Conservation (phyloP, 2,113 vertebrate genomes). For the Albula glossodonta region DNA sequence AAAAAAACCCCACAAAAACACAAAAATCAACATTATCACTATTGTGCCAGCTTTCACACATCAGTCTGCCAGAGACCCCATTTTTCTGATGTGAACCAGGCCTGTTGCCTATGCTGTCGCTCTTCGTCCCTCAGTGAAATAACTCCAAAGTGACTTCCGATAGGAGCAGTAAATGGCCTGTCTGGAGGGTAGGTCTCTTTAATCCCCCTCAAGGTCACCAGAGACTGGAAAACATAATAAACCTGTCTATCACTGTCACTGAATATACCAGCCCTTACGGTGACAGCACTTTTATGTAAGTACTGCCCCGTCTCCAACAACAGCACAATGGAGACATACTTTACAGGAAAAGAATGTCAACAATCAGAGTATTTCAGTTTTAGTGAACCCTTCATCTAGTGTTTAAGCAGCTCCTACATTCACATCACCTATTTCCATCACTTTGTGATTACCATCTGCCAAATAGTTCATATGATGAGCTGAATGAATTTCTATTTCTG, state of each 20-base stretch:
- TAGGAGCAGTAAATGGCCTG: conserved; percentile 41
- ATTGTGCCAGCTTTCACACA: neutral
- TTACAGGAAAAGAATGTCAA: neutral
- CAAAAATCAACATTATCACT: neutral
- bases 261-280: conserved; percentile 25
- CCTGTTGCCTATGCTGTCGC: conserved; percentile 30
- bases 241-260: conserved; percentile 45
- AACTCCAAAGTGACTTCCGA: conserved; percentile 11
- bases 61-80: neutral
- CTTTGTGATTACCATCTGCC: too few species aligned
- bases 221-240: conserved; percentile 55
- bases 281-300: conserved; percentile 62
- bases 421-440: too few species aligned
- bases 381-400: neutral
- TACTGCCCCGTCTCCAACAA: conserved; percentile 58
- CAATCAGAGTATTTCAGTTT: neutral
- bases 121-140: conserved; percentile 7
- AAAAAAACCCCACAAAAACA: neutral
- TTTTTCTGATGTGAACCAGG: conserved; percentile 9
- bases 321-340: conserved; percentile 39
- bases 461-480: too few species aligned
- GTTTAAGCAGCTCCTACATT: neutral
- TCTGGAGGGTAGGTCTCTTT: conserved; percentile 23
- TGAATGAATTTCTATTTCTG: too few species aligned
- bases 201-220: conserved; percentile 52